Percentiles rank a stretch among this genome's conserved stretches.
These are phyloP conservation scores for Pocillopora grandis DNA, from an alignment of 92 coral and sea anemone species.

Conservation along the genomic window DNA sequence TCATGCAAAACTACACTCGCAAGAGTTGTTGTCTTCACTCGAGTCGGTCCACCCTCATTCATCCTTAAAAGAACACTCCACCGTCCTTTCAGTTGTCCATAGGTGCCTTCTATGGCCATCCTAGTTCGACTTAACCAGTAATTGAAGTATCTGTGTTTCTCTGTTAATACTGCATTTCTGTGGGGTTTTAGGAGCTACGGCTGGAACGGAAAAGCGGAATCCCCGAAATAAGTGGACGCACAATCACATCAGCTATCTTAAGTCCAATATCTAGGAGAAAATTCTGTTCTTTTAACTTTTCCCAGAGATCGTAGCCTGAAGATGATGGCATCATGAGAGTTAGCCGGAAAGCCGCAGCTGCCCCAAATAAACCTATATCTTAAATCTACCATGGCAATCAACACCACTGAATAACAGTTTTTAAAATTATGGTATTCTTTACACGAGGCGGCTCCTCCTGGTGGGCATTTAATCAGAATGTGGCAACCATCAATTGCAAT, in stretches of 20 bases:
- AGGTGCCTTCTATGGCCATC: conserved; percentile 36
- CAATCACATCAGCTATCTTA: conserved; percentile 15
- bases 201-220: conserved; percentile 23
- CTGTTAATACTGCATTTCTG: conserved; percentile 26
- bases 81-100: conserved; percentile 55
- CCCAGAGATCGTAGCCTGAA: conserved; percentile 29
- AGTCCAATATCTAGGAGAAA: conserved; percentile 22
- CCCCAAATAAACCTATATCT: conserved; percentile 8
- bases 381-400: conserved; percentile 3
- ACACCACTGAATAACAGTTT: no score
- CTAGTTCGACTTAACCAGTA: conserved; percentile 18
- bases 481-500: not conserved
- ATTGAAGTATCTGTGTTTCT: conserved; percentile 21
- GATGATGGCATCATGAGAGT: conserved; percentile 3
- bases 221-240: conserved; percentile 22
- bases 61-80: conserved; percentile 55
- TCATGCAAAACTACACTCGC: conserved; percentile 56
- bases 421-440: not conserved
- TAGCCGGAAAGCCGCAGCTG: not conserved
- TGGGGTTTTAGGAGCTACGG: conserved; percentile 33
- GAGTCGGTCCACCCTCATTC: conserved; percentile 41
- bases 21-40: conserved; percentile 38
- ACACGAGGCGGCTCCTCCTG: not conserved
- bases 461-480: not conserved
- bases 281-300: conserved; percentile 1